Evolutionary conservation across 2,113 vertebrate genomes (phyloP), one percentile per base, ranked within the genome.

Genomic region (Lampris megalopsis): DNA sequence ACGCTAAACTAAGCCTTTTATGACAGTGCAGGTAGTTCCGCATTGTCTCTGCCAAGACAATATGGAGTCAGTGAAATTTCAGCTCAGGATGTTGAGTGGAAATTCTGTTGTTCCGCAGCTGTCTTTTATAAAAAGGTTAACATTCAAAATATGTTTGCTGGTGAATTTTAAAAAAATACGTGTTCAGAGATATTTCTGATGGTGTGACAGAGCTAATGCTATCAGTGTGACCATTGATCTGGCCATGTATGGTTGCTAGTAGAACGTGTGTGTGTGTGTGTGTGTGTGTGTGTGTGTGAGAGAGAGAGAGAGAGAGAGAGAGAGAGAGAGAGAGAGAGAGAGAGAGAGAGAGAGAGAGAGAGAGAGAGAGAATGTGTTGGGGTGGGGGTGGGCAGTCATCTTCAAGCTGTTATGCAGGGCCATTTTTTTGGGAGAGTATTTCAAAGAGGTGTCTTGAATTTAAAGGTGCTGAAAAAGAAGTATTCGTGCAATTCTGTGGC

Each of bases 1-100:
- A 82, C 77, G 49, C 37, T 79, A 69, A 86, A 75, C 66, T 64
- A 2, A 66, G 37, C 63, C 82, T 6, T 3, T 50, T 83, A 79
- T 72, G 78, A 71, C 69, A 67, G 73, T 82, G 68, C 82, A 82
- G 88, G 74, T 67, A 73, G 76, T 76, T 81, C 57, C 73, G 80
- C 77, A 42, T 47, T 64, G 50, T 41, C 67, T 68, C 77, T 64
- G 40, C 74, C 36, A 0, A 53, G 77, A 56, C 68, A 59, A 59
- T 72, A 63, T 50, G 4, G 24, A 10, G 49, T 11, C 7, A 10
- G 0, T 10, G 49, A 10, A 10, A 3, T 50, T 61, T 64, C 69
- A 40, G 10, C 3, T 13, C 63, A 35, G 70, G 10, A 50, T 7
- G 56, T 70, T 69, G 57, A 52, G 70, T 9, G 6, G 38, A 69